A percentile compares a stretch with the other conserved stretches of the same genome.
Conservation (phyloP, 2,888 invertebrate species). For the Drosophila phalerata region DNA sequence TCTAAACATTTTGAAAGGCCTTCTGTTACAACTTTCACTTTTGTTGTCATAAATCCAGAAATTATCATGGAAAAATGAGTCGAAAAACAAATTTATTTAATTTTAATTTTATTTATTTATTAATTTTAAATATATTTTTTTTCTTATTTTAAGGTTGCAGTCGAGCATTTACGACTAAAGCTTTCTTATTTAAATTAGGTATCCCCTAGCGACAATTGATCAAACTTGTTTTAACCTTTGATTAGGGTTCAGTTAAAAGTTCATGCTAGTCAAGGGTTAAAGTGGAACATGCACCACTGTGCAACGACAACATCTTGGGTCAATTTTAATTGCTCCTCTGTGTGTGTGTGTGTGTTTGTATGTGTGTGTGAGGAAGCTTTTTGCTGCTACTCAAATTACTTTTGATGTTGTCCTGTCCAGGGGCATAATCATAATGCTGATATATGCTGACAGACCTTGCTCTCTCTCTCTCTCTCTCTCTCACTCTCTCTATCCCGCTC, state of each 20-base stretch:
- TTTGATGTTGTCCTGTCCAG: constrained; percentile 38
- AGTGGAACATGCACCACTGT: constrained; percentile 25
- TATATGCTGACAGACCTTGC: constrained; percentile 27
- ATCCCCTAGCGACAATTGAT: constrained; percentile 2
- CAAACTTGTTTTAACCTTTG: constrained; percentile 1
- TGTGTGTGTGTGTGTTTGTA: constrained; percentile 19
- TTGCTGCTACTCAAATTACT: constrained; percentile 56
- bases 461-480: neutral
- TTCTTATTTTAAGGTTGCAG: neutral
- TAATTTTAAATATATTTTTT: too few species aligned
- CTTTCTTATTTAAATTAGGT: neutral
- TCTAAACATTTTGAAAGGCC: too few species aligned
- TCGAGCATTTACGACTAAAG: neutral
- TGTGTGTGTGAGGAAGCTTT: constrained; percentile 19
- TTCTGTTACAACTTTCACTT: too few species aligned
- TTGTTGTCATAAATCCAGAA: too few species aligned
- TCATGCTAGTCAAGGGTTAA: neutral
- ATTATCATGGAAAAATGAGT: too few species aligned
- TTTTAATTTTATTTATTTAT: too few species aligned
- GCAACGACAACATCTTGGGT: constrained; percentile 65
- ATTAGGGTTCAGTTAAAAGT: neutral
- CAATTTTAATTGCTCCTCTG: constrained; percentile 71
- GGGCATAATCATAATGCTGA: constrained; percentile 49
- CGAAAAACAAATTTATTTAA: too few species aligned
- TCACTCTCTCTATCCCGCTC: neutral